Evolutionary conservation across 1,140 invertebrate genomes (phyloP), one percentile per base, ranked within the genome.

Genomic region (Lepidotrigona ventralis): DNA sequence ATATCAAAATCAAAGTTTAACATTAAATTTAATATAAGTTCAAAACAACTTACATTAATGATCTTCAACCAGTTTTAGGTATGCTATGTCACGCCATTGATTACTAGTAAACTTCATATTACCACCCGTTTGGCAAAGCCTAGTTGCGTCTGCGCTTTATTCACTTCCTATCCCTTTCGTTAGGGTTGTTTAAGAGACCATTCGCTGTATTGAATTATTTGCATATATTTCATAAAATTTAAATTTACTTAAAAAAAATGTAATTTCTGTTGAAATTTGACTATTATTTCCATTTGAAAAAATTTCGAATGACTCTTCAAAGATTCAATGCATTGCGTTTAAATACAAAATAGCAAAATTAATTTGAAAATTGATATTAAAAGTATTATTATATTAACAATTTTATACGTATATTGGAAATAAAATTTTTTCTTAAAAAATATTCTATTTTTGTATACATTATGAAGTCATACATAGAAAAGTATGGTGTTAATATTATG

Each of bases 81-180:
- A 60, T 85, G 79, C 79, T 74, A 79, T 78, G 83, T 78, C 70
- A 63, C 88, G 71, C 74, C 88, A 89, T 90, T 89, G 89, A 90
- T 90, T 90, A 82, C 82, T 76, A 60, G 56, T 79, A 71, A 79
- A 68, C 76, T 68, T 79, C 63, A 29, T 58, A 69, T 64, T 74
- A 58, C 71, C 56, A 64, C 17, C 60, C 85, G 70, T 78, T 79
- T 69, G 56, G 26, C 33, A 33, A 33, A 63, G 60, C 60, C 56
- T 56, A 39, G 39, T 64, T 66, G 87, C 85, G 88, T 81, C 88
- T 89, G 88, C 85, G 87, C 87, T 54, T 51, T 56, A 11, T 71
- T 39, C 23, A 54, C 21, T 56, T 23, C 39, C 54, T 53, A 79
- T 64, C 33, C 58, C 17, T 17, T 78, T 71, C 56, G 53, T 46